Percentiles rank a stretch among this genome's conserved stretches.
These are phyloP conservation scores for Protaetia brevitarsis DNA, from an alignment of 1,140 invertebrate genomes.

Conservation along the genomic window DNA sequence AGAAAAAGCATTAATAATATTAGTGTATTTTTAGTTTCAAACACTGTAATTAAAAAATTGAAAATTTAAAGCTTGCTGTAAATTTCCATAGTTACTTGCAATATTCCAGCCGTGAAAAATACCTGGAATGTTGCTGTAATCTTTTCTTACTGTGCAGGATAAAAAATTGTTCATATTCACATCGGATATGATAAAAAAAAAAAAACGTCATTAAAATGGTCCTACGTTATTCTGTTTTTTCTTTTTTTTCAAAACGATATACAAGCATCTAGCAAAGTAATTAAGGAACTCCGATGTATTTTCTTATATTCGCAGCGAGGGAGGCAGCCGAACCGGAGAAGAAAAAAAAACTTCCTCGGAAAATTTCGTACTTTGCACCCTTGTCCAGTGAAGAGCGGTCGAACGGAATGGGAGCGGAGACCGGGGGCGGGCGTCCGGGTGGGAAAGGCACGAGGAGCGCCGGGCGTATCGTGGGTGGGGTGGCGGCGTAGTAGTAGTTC, in stretches of 20 bases:
- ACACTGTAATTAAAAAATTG: too few species aligned
- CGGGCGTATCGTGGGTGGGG: slow-evolving; percentile 15
- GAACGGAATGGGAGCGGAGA: slow-evolving; percentile 1
- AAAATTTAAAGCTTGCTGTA: too few species aligned
- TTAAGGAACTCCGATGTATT: slow-evolving; percentile 16
- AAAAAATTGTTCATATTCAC: slow-evolving; percentile 19
- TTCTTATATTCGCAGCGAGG: slow-evolving; percentile 14
- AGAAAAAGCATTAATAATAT: too few species aligned
- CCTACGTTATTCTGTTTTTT: slow-evolving; percentile 1
- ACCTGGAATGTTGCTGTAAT: not conserved
- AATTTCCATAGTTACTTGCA: too few species aligned
- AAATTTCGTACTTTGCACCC: slow-evolving; percentile 24
- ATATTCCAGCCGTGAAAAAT: too few species aligned
- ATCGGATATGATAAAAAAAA: slow-evolving; percentile 10
- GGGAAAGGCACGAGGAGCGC: not conserved
- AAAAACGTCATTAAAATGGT: not conserved
- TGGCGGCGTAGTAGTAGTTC: slow-evolving; percentile 12
- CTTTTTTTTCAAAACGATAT: slow-evolving; percentile 11
- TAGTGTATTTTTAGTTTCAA: too few species aligned
- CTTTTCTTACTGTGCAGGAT: too few species aligned
- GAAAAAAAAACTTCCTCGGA: slow-evolving; percentile 11
- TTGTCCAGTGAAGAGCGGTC: slow-evolving; percentile 23
- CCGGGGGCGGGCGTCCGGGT: not conserved
- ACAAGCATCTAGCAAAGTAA: slow-evolving; percentile 6
- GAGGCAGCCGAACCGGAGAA: too few species aligned